phyloP scores from a whole-genome alignment of 1,140 invertebrate species.

The Choristoneura fumiferana region DNA sequence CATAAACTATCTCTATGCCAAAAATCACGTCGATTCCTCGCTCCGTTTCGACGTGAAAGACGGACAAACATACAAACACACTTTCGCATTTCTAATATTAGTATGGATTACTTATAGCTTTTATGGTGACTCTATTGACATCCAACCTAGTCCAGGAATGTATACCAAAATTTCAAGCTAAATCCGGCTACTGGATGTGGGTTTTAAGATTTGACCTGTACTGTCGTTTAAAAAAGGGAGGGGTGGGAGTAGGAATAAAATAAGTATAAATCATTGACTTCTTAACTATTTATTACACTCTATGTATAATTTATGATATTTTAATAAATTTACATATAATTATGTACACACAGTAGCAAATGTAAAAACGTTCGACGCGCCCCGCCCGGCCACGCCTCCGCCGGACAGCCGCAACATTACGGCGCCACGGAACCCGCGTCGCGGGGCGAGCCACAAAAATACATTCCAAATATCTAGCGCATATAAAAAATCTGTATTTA shows the following conservation, averaged over 20 bases:
- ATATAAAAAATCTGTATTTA: constrained; percentile 63
- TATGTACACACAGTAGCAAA: constrained; percentile 75
- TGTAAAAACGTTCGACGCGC: constrained; percentile 52
- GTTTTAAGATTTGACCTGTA: no score
- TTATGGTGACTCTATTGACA: no score
- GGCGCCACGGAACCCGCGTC: constrained; percentile 13
- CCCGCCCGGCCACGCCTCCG: background rate
- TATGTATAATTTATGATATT: constrained; percentile 70
- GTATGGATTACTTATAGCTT: no score
- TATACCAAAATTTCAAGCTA: no score
- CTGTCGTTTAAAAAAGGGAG: background rate
- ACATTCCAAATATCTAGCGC: constrained; percentile 41
- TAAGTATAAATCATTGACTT: constrained; percentile 32
- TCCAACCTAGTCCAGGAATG: no score
- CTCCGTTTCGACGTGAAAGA: no score
- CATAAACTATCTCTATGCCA: no score
- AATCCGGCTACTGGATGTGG: no score
- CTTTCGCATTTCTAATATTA: no score
- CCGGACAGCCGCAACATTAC: no score
- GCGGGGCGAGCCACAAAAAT: constrained; percentile 28
- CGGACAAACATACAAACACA: no score
- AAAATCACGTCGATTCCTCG: no score
- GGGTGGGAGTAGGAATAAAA: constrained; percentile 18
- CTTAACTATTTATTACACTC: constrained; percentile 74
- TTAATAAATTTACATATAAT: constrained; percentile 70